These are phyloP conservation scores for Dicrostonyx torquatus DNA, from an alignment of 2,797 vertebrate genomes.

Conservation along the genomic window DNA sequence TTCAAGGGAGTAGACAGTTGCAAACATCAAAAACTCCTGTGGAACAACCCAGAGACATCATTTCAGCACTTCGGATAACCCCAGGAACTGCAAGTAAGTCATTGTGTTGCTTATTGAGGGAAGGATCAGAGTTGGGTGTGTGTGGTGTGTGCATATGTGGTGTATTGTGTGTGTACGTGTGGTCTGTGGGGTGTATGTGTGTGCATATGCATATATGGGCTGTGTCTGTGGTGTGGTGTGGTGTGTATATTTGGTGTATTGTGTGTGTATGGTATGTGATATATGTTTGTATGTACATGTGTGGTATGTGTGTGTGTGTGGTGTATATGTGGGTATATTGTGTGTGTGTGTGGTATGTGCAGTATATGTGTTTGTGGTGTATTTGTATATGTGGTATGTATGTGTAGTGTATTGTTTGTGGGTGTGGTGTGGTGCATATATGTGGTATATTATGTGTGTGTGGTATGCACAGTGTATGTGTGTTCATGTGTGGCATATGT, in stretches of 20 bases:
- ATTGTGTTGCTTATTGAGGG: neutral
- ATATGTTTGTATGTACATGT: neutral
- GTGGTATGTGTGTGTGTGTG: neutral
- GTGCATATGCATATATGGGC: neutral
- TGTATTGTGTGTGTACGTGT: neutral
- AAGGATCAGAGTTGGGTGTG: neutral
- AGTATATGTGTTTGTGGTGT: neutral
- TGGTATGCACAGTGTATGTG: neutral
- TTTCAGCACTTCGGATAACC: fast-evolving
- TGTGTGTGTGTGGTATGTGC: neutral
- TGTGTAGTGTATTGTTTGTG: too few relatives aligned
- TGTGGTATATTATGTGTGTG: neutral
- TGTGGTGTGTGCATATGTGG: neutral
- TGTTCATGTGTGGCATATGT: neutral
- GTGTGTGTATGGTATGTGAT: neutral
- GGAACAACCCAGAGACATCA: fast-evolving
- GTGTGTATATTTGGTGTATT: neutral
- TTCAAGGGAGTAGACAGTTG: conserved; percentile 28
- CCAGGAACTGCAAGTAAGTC: neutral
- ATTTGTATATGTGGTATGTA: too few relatives aligned
- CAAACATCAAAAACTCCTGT: neutral
- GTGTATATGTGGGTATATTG: neutral
- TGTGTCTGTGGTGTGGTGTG: neutral
- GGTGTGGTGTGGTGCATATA: too few relatives aligned
- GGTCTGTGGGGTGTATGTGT: neutral